These are phyloP conservation scores for Sterrhoptilus dennistouni DNA, from an alignment of 2,113 vertebrate species.

Conservation along the genomic window DNA sequence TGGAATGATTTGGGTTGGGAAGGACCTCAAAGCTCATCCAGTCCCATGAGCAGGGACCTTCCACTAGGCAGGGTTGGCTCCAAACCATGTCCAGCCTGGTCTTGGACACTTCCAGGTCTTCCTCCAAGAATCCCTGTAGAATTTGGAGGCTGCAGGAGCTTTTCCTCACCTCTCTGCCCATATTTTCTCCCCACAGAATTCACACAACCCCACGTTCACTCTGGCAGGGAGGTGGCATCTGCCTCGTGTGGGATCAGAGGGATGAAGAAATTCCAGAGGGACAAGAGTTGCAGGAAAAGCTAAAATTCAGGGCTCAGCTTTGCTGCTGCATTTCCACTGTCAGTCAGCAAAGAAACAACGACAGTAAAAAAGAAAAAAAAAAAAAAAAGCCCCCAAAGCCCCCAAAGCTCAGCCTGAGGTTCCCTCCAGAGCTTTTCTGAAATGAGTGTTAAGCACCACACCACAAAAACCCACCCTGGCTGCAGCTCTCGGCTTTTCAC, in stretches of 20 bases:
- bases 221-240: too few relatives aligned
- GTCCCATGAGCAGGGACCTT: too few relatives aligned
- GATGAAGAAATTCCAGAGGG: accelerated
- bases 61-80: too few relatives aligned
- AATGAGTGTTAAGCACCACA: neutral
- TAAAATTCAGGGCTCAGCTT: neutral
- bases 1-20: too few relatives aligned
- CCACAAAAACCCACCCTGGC: neutral
- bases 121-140: too few relatives aligned
- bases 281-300: neutral
- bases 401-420: neutral
- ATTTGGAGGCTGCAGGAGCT: too few relatives aligned
- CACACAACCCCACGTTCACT: neutral
- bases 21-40: too few relatives aligned
- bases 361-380: neutral
- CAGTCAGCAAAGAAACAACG: neutral
- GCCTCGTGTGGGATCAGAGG: neutral
- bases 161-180: too few relatives aligned
- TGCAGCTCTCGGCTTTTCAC: neutral
- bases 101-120: too few relatives aligned
- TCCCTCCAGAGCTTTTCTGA: neutral
- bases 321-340: neutral
- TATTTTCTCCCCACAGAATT: neutral
- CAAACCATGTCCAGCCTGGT: too few relatives aligned
- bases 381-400: neutral